These are phyloP conservation scores for Lissonota sp. DNA, from an alignment of 2,888 invertebrate species.

Conservation along the genomic window DNA sequence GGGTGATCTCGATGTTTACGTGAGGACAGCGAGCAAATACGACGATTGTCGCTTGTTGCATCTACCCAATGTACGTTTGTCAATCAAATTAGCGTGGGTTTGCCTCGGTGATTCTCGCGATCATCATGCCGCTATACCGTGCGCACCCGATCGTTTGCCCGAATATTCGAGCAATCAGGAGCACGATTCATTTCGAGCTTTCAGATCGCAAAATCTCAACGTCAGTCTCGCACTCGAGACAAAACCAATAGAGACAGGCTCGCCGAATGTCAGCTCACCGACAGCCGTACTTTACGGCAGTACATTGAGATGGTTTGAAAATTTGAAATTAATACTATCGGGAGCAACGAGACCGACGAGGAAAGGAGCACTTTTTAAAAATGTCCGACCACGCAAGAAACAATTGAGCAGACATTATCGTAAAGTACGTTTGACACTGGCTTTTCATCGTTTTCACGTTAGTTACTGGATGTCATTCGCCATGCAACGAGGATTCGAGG, in stretches of 20 bases:
- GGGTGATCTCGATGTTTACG: constrained; percentile 97
- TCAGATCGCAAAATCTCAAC: constrained; percentile 94
- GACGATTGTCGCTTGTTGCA: constrained; percentile 98
- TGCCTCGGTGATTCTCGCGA: constrained; percentile 97
- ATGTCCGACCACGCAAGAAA: constrained; percentile 93
- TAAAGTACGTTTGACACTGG: constrained; percentile 93
- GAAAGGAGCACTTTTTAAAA: constrained; percentile 94
- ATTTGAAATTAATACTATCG: constrained; percentile 95
- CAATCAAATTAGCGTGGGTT: constrained; percentile 94
- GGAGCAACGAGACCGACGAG: constrained; percentile 97
- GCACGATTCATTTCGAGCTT: constrained; percentile 98
- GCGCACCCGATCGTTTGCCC: constrained; percentile 97
- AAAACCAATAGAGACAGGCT: constrained; percentile 83
- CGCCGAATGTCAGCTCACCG: constrained; percentile 85
- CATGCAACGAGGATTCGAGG: constrained; percentile 95
- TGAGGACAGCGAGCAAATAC: constrained; percentile 98
- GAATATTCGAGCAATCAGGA: constrained; percentile 98
- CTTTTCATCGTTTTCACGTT: constrained; percentile 93
- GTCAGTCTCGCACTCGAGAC: constrained; percentile 92
- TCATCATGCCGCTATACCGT: constrained; percentile 97
- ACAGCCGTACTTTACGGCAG: constrained; percentile 95
- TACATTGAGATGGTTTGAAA: constrained; percentile 98
- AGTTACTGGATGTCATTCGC: constrained; percentile 99
- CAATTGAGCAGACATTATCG: constrained; percentile 97
- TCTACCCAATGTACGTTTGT: constrained; percentile 94